Evolutionary conservation across 1,140 invertebrate genomes (phyloP).

Genomic region (Drosophila chauvacae): DNA sequence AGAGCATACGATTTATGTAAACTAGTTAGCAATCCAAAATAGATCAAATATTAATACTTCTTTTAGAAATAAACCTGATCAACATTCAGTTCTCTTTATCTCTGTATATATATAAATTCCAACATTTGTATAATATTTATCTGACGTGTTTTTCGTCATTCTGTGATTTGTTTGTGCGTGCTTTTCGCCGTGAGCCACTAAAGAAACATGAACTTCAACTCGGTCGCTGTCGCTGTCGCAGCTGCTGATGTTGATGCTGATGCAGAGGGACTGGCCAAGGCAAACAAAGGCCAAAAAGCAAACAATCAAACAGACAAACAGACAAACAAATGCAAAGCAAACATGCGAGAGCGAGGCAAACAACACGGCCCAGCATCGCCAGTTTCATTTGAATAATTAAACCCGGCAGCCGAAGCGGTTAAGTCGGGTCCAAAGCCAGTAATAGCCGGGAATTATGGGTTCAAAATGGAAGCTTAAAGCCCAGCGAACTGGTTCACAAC

Average conservation of each 20-base stretch:
- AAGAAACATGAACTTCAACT: slow-evolving; percentile 59
- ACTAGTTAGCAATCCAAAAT: too few relatives aligned
- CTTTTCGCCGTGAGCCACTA: slow-evolving; percentile 46
- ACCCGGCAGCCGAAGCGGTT: slow-evolving; percentile 39
- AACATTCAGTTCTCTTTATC: too few relatives aligned
- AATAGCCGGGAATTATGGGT: slow-evolving; percentile 18
- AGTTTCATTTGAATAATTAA: slow-evolving; percentile 72
- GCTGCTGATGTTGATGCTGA: slow-evolving; percentile 11
- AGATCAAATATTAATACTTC: too few relatives aligned
- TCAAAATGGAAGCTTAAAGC: slow-evolving; percentile 5
- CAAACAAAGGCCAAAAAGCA: slow-evolving; percentile 62
- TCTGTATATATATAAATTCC: neutral
- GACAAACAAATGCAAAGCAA: slow-evolving; percentile 60
- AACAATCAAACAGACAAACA: slow-evolving; percentile 55
- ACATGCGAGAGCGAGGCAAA: slow-evolving; percentile 48
- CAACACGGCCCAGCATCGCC: slow-evolving; percentile 38
- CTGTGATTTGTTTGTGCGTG: slow-evolving; percentile 31
- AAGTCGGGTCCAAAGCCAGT: slow-evolving; percentile 16
- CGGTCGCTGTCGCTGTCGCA: slow-evolving; percentile 7
- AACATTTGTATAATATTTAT: slow-evolving; percentile 27
- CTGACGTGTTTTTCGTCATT: slow-evolving; percentile 7
- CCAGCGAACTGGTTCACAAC: neutral
- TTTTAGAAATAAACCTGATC: too few relatives aligned
- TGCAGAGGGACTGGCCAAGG: slow-evolving; percentile 51
- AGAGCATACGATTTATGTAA: too few relatives aligned